Base-by-base conservation (phyloP, 2,888 invertebrate genomes). In the Baronia brevicornis region DNA sequence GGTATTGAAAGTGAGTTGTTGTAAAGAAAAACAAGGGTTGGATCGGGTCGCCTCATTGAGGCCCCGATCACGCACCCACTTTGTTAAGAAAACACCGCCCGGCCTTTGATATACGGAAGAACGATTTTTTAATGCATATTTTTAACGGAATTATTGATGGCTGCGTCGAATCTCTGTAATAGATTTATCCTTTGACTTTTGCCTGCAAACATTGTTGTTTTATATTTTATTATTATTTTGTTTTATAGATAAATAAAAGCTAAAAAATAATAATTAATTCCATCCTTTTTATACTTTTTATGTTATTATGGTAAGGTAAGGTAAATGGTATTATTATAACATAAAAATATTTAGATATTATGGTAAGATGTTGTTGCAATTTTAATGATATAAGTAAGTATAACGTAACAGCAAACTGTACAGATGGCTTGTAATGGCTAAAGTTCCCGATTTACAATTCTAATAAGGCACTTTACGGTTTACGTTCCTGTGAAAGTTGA, bases 41-140 rank as follows among this genome's bases (percentile, higher is more conserved):
- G 27, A 22, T 29, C 41, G 48, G 56, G 70, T 69, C 64, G 56
- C 48, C 65, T 77, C 68, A 77, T 84, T 72, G 61, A 55, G 44
- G 54, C 59, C 48, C 82, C 45, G 59, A 60, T 70, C 82, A 84
- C 82, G 82, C 63, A 56, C 69, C 60, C 77, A 79, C 77, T 80
- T 80, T 77, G 79, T 75, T 79, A 80, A 67, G 65, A 79, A 79
- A 84, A 80, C 79, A 80, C 55, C 59, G 48, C 48, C 48, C 51
- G 49, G 58, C 73, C 79, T 80, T 82, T 82, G 82, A 80, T 69
- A 65, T 59, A 57, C 54, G 55, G 55, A 49, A 54, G 51, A 58
- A 61, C 58, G 61, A 63, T 69, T 79, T 67, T 78, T 77, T 78
- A 82, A 84, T 80, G 79, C 82, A 80, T 79, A 79, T 72, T 67